Base-by-base conservation (phyloP, 2,797 vertebrate genomes). In the Leuciscus waleckii region DNA sequence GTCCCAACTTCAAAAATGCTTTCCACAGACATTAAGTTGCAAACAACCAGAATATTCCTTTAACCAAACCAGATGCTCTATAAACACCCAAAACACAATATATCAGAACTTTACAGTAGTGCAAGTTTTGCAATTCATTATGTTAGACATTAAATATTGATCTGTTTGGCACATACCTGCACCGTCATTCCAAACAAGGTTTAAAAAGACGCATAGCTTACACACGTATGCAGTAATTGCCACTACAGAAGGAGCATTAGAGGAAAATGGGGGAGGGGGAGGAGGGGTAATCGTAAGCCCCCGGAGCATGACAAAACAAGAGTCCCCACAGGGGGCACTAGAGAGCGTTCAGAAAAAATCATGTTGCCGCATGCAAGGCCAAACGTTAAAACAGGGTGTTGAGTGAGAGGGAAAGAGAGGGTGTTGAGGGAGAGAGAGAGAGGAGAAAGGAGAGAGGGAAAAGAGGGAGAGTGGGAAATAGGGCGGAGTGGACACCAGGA, bases 331-430 rank as follows among this genome's bases (percentile, higher is more conserved):
- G 86, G 58, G 79, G 81, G 79, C 63, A 21, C 84, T 85, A n/a
- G 23, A 85, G 85, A 70, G 73, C 56, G 41, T 87, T 85, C 58
- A 83, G 85, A 92, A n/a, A 46, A 90, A 89, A 89, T 65, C 61
- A 88, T 14, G 87, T 90, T 79, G 74, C 82, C 41, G 78, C 92
- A 92, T 91, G 91, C 92, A 91, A 86, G 75, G 84, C 77, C 74
- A 84, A 85, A 80, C 2, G 71, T 86, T 84, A 74, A 56, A 82
- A 87, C 56, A 87, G 75, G 80, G 80, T 82, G 87, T 35, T 79
- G 79, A n/a, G 81, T 82, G 71, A 85, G 41, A 68, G 56, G 51
- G 65, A 10, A 54, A 11, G 74, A 19, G 67, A 54, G 46, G 10
- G 46, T 83, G n/a, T 26, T 75, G 79, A 51, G 83, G 21, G 41